These are phyloP conservation scores for Drosophila cognata DNA, from an alignment of 2,888 invertebrate genomes.

Conservation along the genomic window DNA sequence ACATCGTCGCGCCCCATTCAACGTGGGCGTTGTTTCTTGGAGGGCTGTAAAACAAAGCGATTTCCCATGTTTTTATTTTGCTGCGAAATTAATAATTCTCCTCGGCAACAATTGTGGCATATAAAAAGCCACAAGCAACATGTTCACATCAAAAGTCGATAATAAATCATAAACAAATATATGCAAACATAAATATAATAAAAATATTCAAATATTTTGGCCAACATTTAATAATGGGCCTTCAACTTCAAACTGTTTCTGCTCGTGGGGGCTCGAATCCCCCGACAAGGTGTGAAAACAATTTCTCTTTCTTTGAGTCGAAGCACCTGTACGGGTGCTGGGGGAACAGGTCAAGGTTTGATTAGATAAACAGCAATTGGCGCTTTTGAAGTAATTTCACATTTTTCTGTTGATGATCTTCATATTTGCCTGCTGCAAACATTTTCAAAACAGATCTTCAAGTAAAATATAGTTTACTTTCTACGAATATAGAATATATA, in stretches of 20 bases:
- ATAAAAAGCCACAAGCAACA: constrained; percentile 63
- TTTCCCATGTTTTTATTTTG: constrained; percentile 62
- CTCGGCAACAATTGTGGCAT: constrained; percentile 47
- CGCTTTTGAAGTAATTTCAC: background rate
- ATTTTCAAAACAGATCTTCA: background rate
- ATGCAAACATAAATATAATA: constrained; percentile 2
- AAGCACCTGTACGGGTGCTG: constrained; percentile 31
- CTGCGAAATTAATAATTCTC: constrained; percentile 65
- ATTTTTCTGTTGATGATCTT: background rate
- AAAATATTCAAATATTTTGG: constrained; percentile 17
- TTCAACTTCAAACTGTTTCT: constrained; percentile 25
- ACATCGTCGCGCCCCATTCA: constrained; percentile 37
- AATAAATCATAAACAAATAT: constrained; percentile 71
- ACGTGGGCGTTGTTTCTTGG: constrained; percentile 28
- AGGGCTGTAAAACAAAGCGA: constrained; percentile 59
- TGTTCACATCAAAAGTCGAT: constrained; percentile 70
- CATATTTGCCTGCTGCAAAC: background rate
- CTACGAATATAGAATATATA: background rate
- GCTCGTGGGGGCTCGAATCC: background rate
- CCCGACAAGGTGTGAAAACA: constrained; percentile 33
- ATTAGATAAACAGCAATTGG: constrained; percentile 26
- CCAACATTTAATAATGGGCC: constrained; percentile 46
- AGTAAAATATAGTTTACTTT: background rate
- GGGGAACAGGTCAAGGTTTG: constrained; percentile 41
- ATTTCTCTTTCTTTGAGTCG: constrained; percentile 29